Conservation (phyloP, 2,888 invertebrate species). For the Epinotia demarniana region DNA sequence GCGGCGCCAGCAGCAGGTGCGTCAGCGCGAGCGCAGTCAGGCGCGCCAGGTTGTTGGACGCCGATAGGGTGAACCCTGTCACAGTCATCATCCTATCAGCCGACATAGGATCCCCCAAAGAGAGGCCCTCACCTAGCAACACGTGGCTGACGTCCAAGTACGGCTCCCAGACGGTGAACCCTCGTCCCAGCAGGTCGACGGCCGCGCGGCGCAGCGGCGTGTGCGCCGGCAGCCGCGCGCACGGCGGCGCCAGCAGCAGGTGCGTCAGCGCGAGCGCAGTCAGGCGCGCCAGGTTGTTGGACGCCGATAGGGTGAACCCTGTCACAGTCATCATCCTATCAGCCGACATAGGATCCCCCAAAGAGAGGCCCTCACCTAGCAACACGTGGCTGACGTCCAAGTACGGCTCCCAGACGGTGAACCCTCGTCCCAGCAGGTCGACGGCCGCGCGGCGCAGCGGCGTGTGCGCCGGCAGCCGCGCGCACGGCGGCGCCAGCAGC, state of each 20-base stretch:
- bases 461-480: slow-evolving; percentile 95
- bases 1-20: slow-evolving; percentile 95
- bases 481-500: slow-evolving; percentile 93
- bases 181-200: slow-evolving; percentile 98
- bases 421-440: slow-evolving; percentile 98
- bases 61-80: slow-evolving; percentile 74
- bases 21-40: slow-evolving; percentile 97
- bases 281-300: slow-evolving; percentile 95
- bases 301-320: slow-evolving; percentile 80
- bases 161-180: slow-evolving; percentile 99
- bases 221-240: slow-evolving; percentile 93
- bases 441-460: slow-evolving; percentile 98
- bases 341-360: not conserved
- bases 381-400: slow-evolving; percentile 77
- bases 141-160: slow-evolving; percentile 86
- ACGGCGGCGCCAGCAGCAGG: slow-evolving; percentile 94
- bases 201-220: slow-evolving; percentile 98
- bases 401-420: slow-evolving; percentile 99
- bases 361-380: slow-evolving; percentile 57
- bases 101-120: not conserved
- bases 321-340: slow-evolving; percentile 21
- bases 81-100: not conserved
- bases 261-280: slow-evolving; percentile 98
- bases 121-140: slow-evolving; percentile 60
- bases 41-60: slow-evolving; percentile 94